Evolutionary conservation across 2,113 vertebrate species (phyloP), one percentile per base, ranked within the genome.

Genomic region (Camelus dromedarius): DNA sequence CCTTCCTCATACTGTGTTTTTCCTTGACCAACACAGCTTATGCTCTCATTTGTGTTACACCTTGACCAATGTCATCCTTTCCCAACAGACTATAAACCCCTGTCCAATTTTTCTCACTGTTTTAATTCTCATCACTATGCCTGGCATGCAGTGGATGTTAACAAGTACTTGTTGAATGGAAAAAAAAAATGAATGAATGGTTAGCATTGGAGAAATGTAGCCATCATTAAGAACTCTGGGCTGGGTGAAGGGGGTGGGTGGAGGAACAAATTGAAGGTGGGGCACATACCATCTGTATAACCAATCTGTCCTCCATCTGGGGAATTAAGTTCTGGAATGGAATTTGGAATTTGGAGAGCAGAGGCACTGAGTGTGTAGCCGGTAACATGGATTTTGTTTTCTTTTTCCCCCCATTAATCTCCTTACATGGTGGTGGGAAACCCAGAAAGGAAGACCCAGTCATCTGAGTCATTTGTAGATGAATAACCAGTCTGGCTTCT

Each of bases 401-500:
- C 76, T 70, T 30, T 42, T 58, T 69, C 80, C 42, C 5, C n/a
- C 22, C 62, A 48, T n/a, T 83, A 93, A 95, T 58, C 48, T 92
- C 89, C 73, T 75, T 96, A 48, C 58, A 75, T 56, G n/a, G 56
- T 85, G 64, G 75, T 79, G 30, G 91, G 77, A 97, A 93, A 95
- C 22, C 54, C 75, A 84, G 48, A 52, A 52, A 93, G 67, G 54
- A 95, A 93, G 75, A 35, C 16, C 28, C 35, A 67, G 58, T 32
- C 54, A 8, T 75, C 69, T 97, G 95, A 97, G 73, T 97, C 95
- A 96, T 72, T 87, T 90, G 67, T 72, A 76, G 54, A 96, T 92
- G 84, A 95, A 83, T 94, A 94, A 88, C 54, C 54, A 58, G 42
- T 93, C 80, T 94, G 86, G 81, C 93, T 92, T 58, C 38, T 35